Evolutionary conservation across 2,113 vertebrate genomes (phyloP).

Genomic region (Gopherus evgoodei): DNA sequence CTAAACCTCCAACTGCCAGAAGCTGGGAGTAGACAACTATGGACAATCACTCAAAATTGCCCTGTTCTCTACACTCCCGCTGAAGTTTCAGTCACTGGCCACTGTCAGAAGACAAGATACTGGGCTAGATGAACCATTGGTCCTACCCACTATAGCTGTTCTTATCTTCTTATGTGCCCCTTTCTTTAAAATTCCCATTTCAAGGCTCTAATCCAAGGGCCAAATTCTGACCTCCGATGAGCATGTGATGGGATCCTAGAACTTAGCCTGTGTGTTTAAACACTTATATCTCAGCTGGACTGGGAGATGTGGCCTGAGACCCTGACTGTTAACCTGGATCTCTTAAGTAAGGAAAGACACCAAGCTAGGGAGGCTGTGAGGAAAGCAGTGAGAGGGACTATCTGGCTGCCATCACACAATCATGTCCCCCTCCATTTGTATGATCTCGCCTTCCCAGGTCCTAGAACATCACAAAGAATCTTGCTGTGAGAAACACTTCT

Average conservation of each 20-base stretch:
- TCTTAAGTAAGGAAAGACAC: background rate
- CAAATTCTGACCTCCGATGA: background rate
- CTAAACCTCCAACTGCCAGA: background rate
- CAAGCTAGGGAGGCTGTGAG: too few species aligned
- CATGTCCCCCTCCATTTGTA: background rate
- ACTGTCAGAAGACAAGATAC: background rate
- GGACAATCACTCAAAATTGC: background rate
- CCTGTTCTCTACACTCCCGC: background rate
- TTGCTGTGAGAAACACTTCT: background rate
- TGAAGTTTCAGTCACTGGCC: background rate
- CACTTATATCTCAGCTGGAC: background rate
- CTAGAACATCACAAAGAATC: background rate
- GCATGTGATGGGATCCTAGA: background rate
- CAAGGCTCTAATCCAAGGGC: background rate
- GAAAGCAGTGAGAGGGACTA: background rate
- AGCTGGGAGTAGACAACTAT: background rate
- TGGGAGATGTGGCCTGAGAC: background rate
- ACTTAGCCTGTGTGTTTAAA: background rate
- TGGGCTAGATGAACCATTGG: background rate
- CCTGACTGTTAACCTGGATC: background rate
- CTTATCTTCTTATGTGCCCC: background rate
- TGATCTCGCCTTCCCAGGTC: background rate
- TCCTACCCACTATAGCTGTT: too few species aligned
- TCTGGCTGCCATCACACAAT: background rate
- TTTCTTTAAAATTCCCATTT: background rate